Base-by-base conservation (phyloP, 1,140 invertebrate species). In the Polypedilum vanderplanki region DNA sequence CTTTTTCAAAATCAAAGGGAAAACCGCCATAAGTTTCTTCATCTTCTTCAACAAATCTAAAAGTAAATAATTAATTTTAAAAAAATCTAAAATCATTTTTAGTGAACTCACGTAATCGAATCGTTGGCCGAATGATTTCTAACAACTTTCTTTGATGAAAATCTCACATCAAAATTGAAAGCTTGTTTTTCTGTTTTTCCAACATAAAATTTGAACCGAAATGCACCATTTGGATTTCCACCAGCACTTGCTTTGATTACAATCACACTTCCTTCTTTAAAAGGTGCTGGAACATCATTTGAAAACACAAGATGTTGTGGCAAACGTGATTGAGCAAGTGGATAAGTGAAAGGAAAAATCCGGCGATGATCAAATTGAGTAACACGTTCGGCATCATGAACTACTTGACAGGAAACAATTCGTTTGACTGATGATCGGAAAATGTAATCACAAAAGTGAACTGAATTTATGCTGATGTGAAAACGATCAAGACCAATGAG, bases 401-500 rank as follows among this genome's bases (percentile, higher is more conserved):
- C 65, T n/a, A 70, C 65, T 22, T 70, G 65, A 70, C 65, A 70
- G 3, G 20, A 20, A 4, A 18, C 3, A 5, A 70, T 22, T 7
- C 65, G 17, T 10, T 70, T 70, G 65, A 70, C 65, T 22, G 65
- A 70, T 22, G 65, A 20, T 7, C 65, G 65, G 7, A 70, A 70
- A 18, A 70, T 70, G 65, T 70, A 70, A 10, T 70, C 65, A 20
- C 65, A 70, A 70, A 70, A 70, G 65, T 70, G 65, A 70, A 70
- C 17, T 20, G 17, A 20, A 20, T 70, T 70, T n/a, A 70, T 70
- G 65, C 65, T 70, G 65, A 70, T 70, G 10, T 70, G 65, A 18
- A 70, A 70, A 20, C 65, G 65, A 70, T 70, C 65, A 7, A 70
- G 65, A 18, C 65, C 65, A 10, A 70, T 70, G 10, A 70, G 65